Percentiles rank a stretch among this genome's conserved stretches.
These are phyloP conservation scores for Ifrita kowaldi DNA, from an alignment of 2,113 vertebrate genomes.

Conservation along the genomic window DNA sequence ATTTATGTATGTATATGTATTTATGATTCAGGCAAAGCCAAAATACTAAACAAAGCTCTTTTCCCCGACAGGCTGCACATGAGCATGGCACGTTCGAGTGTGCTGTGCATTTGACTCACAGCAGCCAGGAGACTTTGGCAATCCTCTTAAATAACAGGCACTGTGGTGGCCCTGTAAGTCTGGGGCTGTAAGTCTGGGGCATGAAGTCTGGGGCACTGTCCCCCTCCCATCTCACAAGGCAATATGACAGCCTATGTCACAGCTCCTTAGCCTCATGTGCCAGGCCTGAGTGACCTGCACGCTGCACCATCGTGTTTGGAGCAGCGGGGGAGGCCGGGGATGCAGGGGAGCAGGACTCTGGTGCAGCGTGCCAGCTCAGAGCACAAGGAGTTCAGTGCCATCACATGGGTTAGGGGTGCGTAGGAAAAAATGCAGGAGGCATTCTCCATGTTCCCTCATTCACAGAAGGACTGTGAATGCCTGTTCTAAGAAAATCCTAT, in stretches of 20 bases:
- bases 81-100: fast-evolving
- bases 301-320: fast-evolving
- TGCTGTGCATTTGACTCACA: not conserved
- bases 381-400: not conserved
- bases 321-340: fast-evolving
- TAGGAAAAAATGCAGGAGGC: not conserved
- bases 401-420: fast-evolving
- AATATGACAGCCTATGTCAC: not conserved
- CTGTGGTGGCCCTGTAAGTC: fast-evolving
- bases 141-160: not conserved
- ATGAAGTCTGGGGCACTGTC: not conserved
- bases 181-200: too few species aligned
- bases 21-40: not conserved
- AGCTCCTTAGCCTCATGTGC: not conserved
- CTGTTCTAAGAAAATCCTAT: not conserved
- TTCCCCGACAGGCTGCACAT: fast-evolving
- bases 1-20: not conserved
- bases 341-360: not conserved
- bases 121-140: not conserved
- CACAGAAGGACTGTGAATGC: not conserved
- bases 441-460: not conserved
- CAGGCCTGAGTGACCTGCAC: not conserved
- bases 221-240: not conserved
- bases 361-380: fast-evolving
- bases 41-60: not conserved